These are phyloP conservation scores for Hippocampus zosterae DNA, from an alignment of 2,113 vertebrate genomes.

Conservation along the genomic window DNA sequence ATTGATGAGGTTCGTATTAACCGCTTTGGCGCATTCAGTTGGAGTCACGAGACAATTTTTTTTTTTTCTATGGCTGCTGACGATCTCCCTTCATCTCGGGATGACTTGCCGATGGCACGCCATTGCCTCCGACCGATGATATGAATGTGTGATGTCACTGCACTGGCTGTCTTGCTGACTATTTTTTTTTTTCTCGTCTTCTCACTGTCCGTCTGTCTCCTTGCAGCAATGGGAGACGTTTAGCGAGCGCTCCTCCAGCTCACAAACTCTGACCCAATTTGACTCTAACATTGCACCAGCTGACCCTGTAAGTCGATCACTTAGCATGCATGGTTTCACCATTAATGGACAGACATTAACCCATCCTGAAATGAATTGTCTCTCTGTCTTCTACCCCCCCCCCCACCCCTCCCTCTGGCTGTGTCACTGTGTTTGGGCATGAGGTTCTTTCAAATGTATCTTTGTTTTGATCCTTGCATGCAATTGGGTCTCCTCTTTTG, in stretches of 20 bases:
- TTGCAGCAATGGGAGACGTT: conserved; percentile 99
- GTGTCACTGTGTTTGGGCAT: conserved; percentile 39
- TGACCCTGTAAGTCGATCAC: conserved; percentile 99
- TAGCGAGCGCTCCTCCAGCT: conserved; percentile 99
- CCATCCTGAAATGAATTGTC: conserved; percentile 55
- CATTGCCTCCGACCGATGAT: conserved; percentile 47
- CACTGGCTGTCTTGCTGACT: conserved; percentile 57
- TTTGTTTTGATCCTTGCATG: conserved; percentile 48
- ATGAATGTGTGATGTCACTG: conserved; percentile 65
- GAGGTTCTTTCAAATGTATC: conserved; percentile 56
- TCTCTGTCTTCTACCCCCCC: conserved; percentile 5
- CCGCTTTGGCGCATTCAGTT: conserved; percentile 18
- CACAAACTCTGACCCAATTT: conserved; percentile 99
- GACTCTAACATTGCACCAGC: conserved; percentile 99
- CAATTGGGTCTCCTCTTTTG: conserved; percentile 29
- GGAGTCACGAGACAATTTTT: too few relatives aligned
- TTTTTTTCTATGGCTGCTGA: too few relatives aligned
- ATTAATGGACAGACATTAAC: conserved; percentile 97
- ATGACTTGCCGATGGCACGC: conserved; percentile 10
- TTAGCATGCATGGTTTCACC: conserved; percentile 93
- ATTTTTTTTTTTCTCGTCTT: conserved; percentile 69
- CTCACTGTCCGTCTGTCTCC: conserved; percentile 94
- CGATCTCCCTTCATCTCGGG: conserved; percentile 5
- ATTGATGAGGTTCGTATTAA: conserved; percentile 12
- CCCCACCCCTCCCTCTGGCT: conserved; percentile 1